Percentiles rank a stretch among this genome's conserved stretches.
These are phyloP conservation scores for Gryon sp. DNA, from an alignment of 1,140 invertebrate genomes.

Conservation along the genomic window DNA sequence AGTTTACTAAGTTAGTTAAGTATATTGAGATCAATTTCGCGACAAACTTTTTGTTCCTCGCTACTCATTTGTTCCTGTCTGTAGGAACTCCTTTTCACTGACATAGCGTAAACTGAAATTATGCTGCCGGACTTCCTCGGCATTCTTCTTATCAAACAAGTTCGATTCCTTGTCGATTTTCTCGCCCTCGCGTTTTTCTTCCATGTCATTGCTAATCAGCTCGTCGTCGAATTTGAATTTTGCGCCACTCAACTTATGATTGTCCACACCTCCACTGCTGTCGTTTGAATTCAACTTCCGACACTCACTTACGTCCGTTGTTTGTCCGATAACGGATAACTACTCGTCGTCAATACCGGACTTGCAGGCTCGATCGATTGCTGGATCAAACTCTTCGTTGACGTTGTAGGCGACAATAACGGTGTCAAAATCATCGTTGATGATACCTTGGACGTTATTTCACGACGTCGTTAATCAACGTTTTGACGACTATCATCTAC, in stretches of 20 bases:
- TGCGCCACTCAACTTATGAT: constrained; percentile 65
- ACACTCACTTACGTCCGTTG: constrained; percentile 66
- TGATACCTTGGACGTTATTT: constrained; percentile 65
- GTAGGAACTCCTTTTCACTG: constrained; percentile 84
- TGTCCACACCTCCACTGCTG: constrained; percentile 45
- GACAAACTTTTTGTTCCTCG: too few species aligned
- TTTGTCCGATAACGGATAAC: constrained; percentile 62
- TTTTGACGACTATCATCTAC: constrained; percentile 65
- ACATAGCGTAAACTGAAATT: constrained; percentile 81
- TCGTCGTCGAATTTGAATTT: constrained; percentile 67
- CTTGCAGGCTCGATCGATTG: constrained; percentile 62
- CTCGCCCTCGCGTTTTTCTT: constrained; percentile 71
- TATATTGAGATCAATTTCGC: too few species aligned
- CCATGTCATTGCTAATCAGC: constrained; percentile 70
- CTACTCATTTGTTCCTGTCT: constrained; percentile 85
- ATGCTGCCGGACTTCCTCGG: constrained; percentile 79
- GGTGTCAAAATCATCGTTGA: too few species aligned
- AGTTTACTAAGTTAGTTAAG: too few species aligned
- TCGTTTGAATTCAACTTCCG: constrained; percentile 68
- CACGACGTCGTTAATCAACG: constrained; percentile 72
- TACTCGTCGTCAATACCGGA: constrained; percentile 35
- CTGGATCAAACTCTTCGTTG: not conserved
- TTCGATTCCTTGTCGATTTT: constrained; percentile 69
- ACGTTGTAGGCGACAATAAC: constrained; percentile 60
- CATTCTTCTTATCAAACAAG: constrained; percentile 72